Conservation (phyloP, 1,140 invertebrate genomes). For the Drosophila funebris region DNA sequence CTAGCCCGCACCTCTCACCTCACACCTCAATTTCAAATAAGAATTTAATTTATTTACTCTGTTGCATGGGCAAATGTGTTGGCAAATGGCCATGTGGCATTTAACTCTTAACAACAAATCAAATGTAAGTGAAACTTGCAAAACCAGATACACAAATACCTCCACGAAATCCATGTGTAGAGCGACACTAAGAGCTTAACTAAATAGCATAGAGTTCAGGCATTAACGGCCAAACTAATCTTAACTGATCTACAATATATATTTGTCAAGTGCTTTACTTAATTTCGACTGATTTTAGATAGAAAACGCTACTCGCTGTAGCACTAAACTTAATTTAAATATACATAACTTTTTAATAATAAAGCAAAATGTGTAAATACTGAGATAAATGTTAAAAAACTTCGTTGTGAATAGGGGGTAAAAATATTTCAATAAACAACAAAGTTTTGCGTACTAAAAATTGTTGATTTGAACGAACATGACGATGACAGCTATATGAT, state of each 20-base stretch:
- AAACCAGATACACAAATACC: not conserved
- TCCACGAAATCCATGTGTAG: not conserved
- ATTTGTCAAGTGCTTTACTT: not conserved
- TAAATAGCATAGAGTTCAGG: not conserved
- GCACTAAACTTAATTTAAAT: too few relatives aligned
- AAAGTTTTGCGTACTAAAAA: too few relatives aligned
- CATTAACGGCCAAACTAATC: not conserved
- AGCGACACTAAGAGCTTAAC: not conserved
- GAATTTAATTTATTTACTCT: conserved; percentile 80
- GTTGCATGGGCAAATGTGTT: conserved; percentile 56
- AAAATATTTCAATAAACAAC: too few relatives aligned
- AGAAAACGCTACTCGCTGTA: too few relatives aligned
- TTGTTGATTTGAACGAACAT: too few relatives aligned
- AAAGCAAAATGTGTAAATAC: too few relatives aligned
- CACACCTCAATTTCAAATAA: conserved; percentile 41
- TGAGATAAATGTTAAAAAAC: too few relatives aligned
- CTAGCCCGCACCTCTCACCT: not conserved
- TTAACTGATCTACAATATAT: not conserved
- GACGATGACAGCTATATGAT: too few relatives aligned
- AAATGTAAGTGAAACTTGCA: conserved; percentile 51
- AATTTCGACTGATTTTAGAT: not conserved
- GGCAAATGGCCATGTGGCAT: conserved; percentile 67
- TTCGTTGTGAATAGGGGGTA: too few relatives aligned
- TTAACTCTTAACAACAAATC: conserved; percentile 64
- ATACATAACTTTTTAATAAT: too few relatives aligned